Base-by-base conservation (phyloP, 2,113 vertebrate species). In the Plecotus auritus region DNA sequence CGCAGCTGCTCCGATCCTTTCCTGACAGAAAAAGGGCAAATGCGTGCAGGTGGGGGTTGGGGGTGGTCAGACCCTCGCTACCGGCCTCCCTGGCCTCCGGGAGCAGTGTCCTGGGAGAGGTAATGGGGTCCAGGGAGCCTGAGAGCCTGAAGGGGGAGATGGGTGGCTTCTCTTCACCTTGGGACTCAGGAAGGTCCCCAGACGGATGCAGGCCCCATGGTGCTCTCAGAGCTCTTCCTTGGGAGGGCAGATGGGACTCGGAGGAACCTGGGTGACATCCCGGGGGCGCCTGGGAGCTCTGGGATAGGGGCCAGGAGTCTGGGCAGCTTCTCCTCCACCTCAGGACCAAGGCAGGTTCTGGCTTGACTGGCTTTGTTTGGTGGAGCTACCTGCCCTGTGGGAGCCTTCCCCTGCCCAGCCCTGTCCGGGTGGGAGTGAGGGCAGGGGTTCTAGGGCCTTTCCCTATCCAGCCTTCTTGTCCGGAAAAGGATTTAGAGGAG, bases 261-360 rank as follows among this genome's bases (percentile, higher is more conserved):
- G 22, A 67, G 85, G 47, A 73, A 47, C 67, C 66, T 69, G 56
- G 84, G 72, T 66, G 93, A 88, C 70, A 70, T 42, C 77, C 72
- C n/a, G 35, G 32, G 73, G 88, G 90, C 74, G 26, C 35, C 85
- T 61, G 45, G 64, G 84, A 94, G 56, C 74, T 80, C 47, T 0
- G 28, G 77, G 37, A 89, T 45, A 69, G 26, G 45, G 59, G 23
- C 74, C 42, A 9, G 83, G 61, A 86, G 42, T 16, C 49, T n/a
- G 69, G 32, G 70, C 66, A 51, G 80, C 92, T 92, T 72, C 86
- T 85, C 45, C 30, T 82, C 45, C 28, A 61, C 59, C 18, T 64
- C 64, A 73, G 85, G 78, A 77, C 59, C 78, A 16, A 78, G 93
- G 91, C 96, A 97, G 95, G 96, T 83, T 47, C 61, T 54, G 70